Evolutionary conservation across 2,888 invertebrate genomes (phyloP).

Genomic region (Apeira syringaria): DNA sequence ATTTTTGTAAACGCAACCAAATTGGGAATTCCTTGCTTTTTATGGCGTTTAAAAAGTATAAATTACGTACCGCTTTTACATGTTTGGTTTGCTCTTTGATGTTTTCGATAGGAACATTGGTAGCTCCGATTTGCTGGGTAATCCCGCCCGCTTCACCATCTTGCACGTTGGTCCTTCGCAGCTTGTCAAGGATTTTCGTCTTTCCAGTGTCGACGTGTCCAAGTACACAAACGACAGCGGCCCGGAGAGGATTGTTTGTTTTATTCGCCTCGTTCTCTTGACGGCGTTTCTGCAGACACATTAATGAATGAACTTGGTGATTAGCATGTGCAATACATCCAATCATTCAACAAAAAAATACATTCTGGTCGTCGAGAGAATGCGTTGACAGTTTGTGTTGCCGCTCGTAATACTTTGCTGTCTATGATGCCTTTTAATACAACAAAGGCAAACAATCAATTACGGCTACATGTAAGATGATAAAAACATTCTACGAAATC

Average conservation of each 20-base stretch:
- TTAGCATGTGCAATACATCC: no score
- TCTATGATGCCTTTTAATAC: no score
- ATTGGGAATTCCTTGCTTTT: no score
- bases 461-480: no score
- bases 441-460: no score
- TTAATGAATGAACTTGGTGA: no score
- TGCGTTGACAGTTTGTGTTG: no score
- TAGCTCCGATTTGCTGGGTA: constrained; percentile 99
- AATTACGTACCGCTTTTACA: constrained; percentile 91
- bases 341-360: no score
- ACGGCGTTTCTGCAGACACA: constrained; percentile 80
- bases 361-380: no score
- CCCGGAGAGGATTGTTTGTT: constrained; percentile 86
- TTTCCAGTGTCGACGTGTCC: constrained; percentile 99
- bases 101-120: constrained; percentile 98
- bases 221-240: constrained; percentile 98
- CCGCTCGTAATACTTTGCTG: no score
- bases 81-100: constrained; percentile 97
- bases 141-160: constrained; percentile 99
- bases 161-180: constrained; percentile 94
- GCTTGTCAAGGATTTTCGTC: constrained; percentile 98
- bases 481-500: no score
- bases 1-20: no score
- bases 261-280: constrained; percentile 77
- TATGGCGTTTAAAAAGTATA: background rate